Conservation (phyloP, 2,888 invertebrate genomes). For the Eilema griseolum region DNA sequence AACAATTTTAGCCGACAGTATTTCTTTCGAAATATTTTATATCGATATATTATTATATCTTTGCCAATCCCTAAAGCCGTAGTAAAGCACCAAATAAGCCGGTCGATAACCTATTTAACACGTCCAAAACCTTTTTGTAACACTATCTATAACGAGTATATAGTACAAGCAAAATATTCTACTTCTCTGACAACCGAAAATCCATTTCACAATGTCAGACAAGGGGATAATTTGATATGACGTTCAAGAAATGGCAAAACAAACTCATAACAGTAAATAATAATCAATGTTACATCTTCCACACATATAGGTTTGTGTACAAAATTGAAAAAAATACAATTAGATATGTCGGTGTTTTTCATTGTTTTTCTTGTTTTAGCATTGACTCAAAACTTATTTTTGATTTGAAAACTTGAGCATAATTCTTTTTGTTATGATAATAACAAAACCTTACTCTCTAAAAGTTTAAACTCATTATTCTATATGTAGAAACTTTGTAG, state of each 20-base stretch:
- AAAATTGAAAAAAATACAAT: too few species aligned
- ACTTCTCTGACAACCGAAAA: conserved; percentile 62
- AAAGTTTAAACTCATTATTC: too few species aligned
- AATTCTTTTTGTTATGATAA: too few species aligned
- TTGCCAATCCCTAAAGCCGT: conserved; percentile 24
- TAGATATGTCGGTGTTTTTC: neutral
- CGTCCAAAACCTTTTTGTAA: conserved; percentile 48
- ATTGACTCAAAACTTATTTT: too few species aligned
- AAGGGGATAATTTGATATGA: conserved; percentile 68
- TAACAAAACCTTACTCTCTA: too few species aligned
- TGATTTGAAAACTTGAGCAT: too few species aligned
- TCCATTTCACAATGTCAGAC: conserved; percentile 67
- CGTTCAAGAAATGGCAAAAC: conserved; percentile 51
- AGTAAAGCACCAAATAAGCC: conserved; percentile 40
- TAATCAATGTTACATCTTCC: conserved; percentile 23
- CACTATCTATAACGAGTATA: conserved; percentile 45
- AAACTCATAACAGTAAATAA: conserved; percentile 41
- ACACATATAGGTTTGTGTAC: too few species aligned
- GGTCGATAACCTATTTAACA: conserved; percentile 53
- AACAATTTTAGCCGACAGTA: neutral
- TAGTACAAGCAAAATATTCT: conserved; percentile 45
- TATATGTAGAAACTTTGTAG: too few species aligned
- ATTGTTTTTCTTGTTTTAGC: neutral
- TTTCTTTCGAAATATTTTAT: neutral
- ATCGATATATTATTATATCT: conserved; percentile 19